Evolutionary conservation across 1,140 invertebrate species (phyloP), one percentile per base, ranked within the genome.

Genomic region (Probaryconus sp.): DNA sequence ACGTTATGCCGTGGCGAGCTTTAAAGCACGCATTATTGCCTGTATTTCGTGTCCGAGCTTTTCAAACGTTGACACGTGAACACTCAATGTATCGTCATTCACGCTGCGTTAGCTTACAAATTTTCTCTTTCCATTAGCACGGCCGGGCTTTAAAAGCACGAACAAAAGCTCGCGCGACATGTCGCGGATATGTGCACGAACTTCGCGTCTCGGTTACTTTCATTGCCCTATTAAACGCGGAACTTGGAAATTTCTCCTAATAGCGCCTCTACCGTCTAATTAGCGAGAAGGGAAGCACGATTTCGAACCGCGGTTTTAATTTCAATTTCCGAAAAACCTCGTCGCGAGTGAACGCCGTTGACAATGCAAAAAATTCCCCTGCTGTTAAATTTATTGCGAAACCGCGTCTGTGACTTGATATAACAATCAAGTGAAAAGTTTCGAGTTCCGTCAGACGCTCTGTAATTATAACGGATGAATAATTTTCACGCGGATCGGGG

Each of bases 101-200:
- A 64, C 63, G 50, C 14, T 31, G 74, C 48, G 50, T 79, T 72
- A 68, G 72, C 79, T 79, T 78, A 71, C 71, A 76, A 79, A 81
- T 79, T 79, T 73, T 70, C 47, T 42, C 74, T 47, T 78, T 70
- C 55, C 73, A 77, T 78, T 78, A 70, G 56, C 50, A 30, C 37
- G 18, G 47, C 24, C 21, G 63, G 48, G 50, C 45, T 69, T 60
- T 70, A 56, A 58, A 74, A 74, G 50, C 28, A 58, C 37, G 63
- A 64, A 81, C 58, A 74, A 73, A 63, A 71, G 76, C 38, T 30
- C 43, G 50, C 11, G 42, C 51, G 31, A 48, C 45, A 47, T 24
- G 43, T 20, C 16, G 40, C 20, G 28, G 47, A 33, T 60, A 45
- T 28, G 26, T 20, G 50, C 28, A 14, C 40, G 11, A 61, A 50